Conservation (phyloP, 1,140 invertebrate species). For the Cyphomyrmex costatus region DNA sequence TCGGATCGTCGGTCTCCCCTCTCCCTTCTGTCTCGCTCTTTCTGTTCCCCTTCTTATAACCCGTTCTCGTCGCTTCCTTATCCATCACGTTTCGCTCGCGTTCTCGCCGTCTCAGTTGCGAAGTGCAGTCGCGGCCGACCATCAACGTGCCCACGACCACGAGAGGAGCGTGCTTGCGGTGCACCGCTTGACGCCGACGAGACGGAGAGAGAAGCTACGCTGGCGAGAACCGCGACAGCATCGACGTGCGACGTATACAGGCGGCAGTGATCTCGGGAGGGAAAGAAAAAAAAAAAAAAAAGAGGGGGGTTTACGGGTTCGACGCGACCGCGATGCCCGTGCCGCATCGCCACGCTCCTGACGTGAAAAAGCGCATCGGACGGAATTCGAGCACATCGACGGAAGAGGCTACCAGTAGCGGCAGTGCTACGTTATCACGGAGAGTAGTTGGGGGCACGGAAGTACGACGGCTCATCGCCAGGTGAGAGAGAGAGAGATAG, state of each 20-base stretch:
- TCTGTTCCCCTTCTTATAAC: neutral
- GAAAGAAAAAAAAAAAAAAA: no score
- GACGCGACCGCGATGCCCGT: slow-evolving; percentile 81
- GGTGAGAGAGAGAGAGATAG: slow-evolving; percentile 51
- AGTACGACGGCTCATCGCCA: slow-evolving; percentile 69
- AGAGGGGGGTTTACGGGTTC: slow-evolving; percentile 39
- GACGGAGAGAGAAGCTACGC: slow-evolving; percentile 29
- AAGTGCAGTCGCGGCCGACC: neutral
- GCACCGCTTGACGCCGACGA: no score
- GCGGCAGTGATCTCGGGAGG: slow-evolving; percentile 22
- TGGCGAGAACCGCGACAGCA: neutral
- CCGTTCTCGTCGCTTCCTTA: slow-evolving; percentile 26
- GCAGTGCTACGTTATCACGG: slow-evolving; percentile 2
- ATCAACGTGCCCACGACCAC: slow-evolving; percentile 26
- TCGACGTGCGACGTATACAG: neutral
- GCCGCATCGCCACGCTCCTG: slow-evolving; percentile 77
- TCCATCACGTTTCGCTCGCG: slow-evolving; percentile 21
- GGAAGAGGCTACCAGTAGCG: slow-evolving; percentile 38
- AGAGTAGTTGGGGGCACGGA: slow-evolving; percentile 23
- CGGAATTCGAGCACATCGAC: slow-evolving; percentile 63
- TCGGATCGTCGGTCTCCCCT: slow-evolving; percentile 29
- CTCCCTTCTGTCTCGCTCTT: slow-evolving; percentile 1
- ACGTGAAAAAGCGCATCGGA: slow-evolving; percentile 72
- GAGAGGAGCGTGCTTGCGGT: neutral
- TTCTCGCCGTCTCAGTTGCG: slow-evolving; percentile 1